phyloP scores from a whole-genome alignment of 1,140 invertebrate genomes.

The Ips nitidus region DNA sequence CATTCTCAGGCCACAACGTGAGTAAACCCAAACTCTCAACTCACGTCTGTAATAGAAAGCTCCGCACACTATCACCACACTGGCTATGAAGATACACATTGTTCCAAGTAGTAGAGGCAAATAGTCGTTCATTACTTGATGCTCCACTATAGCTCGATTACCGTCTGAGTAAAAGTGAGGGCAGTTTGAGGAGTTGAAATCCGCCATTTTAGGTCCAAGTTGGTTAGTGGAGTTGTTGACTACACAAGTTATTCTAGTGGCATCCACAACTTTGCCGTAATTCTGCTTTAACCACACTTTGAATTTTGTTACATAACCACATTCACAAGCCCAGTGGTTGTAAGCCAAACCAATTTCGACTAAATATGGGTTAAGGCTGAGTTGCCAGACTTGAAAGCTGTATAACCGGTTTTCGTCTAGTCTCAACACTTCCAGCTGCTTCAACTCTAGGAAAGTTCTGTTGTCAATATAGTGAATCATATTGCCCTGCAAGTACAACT shows the following conservation, averaged over 20 bases:
- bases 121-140: conserved; percentile 77
- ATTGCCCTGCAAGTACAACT: conserved; percentile 88
- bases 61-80: conserved; percentile 70
- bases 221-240: conserved; percentile 65
- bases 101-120: conserved; percentile 74
- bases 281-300: conserved; percentile 75
- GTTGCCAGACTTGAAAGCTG: conserved; percentile 76
- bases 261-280: conserved; percentile 72
- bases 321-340: conserved; percentile 91
- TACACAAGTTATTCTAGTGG: conserved; percentile 66
- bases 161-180: conserved; percentile 65
- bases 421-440: conserved; percentile 78
- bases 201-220: conserved; percentile 61
- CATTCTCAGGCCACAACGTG: conserved; percentile 79
- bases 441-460: conserved; percentile 78
- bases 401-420: conserved; percentile 83
- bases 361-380: conserved; percentile 74
- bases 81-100: conserved; percentile 70
- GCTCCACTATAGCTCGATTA: conserved; percentile 67
- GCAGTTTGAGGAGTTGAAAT: conserved; percentile 70
- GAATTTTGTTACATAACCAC: conserved; percentile 75
- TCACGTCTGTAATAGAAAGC: conserved; percentile 80
- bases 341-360: conserved; percentile 76
- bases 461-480: conserved; percentile 81
- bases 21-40: conserved; percentile 83